phyloP scores from a whole-genome alignment of 2,888 invertebrate species.

The Chalcis sispes region DNA sequence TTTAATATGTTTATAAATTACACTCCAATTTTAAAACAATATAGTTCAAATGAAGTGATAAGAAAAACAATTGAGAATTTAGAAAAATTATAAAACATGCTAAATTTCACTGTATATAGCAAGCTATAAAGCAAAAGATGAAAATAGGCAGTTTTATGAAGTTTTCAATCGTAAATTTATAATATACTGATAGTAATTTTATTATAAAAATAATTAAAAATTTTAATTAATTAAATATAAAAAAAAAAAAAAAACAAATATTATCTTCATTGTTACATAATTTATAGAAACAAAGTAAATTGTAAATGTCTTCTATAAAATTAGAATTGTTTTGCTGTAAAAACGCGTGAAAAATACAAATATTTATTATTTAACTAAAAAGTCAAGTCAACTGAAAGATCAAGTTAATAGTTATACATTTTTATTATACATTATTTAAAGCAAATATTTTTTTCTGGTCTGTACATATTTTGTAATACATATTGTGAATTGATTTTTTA shows the following conservation, averaged over 20 bases:
- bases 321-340: constrained; percentile 25
- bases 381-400: too few species aligned
- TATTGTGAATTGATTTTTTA: constrained; percentile 28
- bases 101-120: constrained; percentile 39
- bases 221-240: constrained; percentile 2
- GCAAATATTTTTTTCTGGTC: constrained; percentile 30
- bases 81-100: constrained; percentile 32
- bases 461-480: constrained; percentile 33
- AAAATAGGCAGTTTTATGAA: not conserved
- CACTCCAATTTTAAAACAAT: constrained; percentile 1
- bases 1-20: constrained; percentile 21
- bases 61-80: constrained; percentile 17
- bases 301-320: constrained; percentile 2
- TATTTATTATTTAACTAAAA: constrained; percentile 26
- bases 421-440: constrained; percentile 28
- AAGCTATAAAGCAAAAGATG: constrained; percentile 7
- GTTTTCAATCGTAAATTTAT: constrained; percentile 19
- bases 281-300: not conserved
- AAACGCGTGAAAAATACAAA: constrained; percentile 30
- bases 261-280: constrained; percentile 2
- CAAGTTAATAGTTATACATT: constrained; percentile 6
- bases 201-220: constrained; percentile 12
- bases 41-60: not conserved
- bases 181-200: constrained; percentile 15
- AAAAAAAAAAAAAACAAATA: not conserved